A percentile compares a stretch with the other conserved stretches of the same genome.
phyloP scores from a whole-genome alignment of 2,113 vertebrate species.

The Sinocyclocheilus rhinocerous region DNA sequence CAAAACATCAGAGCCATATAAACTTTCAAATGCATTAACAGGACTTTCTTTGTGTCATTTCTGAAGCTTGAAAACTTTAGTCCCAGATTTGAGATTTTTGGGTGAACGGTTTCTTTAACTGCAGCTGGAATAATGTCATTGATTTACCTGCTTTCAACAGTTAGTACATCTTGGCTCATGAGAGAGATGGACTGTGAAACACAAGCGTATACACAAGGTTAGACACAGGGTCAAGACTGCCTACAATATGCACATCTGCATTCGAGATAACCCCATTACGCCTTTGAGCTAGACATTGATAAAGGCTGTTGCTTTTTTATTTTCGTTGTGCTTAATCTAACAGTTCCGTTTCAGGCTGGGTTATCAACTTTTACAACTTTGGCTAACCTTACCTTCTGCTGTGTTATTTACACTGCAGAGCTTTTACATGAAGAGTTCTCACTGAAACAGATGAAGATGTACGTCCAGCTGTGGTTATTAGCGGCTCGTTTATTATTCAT shows the following conservation, averaged over 20 bases:
- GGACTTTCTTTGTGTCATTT: neutral
- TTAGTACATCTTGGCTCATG: neutral
- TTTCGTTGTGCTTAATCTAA: conserved; percentile 16
- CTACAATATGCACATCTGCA: conserved; percentile 23
- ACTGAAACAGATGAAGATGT: conserved; percentile 26
- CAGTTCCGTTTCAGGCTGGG: conserved; percentile 3
- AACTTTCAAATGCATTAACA: neutral
- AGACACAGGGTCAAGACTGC: neutral
- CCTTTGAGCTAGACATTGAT: neutral
- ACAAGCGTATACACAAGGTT: neutral
- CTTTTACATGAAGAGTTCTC: conserved; percentile 36
- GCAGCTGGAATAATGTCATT: neutral
- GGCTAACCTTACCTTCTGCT: conserved; percentile 40
- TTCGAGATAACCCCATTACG: conserved; percentile 7
- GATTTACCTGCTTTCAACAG: neutral
- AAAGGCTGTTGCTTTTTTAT: conserved; percentile 9
- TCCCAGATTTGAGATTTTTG: neutral
- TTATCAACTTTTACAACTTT: conserved; percentile 46
- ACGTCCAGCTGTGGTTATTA: conserved; percentile 46
- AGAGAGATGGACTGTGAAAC: neutral
- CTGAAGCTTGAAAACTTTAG: neutral
- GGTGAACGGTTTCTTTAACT: neutral
- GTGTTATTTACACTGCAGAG: conserved; percentile 33
- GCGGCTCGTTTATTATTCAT: conserved; percentile 49
- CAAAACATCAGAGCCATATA: no score